Evolutionary conservation across 2,113 vertebrate species (phyloP), one percentile per base, ranked within the genome.

Genomic region (Stigmatopora nigra): DNA sequence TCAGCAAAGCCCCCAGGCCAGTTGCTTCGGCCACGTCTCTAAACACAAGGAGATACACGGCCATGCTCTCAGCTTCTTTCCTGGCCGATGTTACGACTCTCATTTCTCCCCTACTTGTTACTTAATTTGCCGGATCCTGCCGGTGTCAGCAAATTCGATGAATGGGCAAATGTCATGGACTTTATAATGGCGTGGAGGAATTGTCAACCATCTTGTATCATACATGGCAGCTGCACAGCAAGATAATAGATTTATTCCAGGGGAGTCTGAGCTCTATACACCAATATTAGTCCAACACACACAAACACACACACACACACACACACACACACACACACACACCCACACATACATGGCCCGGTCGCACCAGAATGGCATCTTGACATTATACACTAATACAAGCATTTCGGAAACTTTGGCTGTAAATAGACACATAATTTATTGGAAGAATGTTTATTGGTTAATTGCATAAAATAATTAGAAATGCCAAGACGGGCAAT

Each of bases 1-100:
- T 62, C 65, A 77, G 82, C 79, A 91, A 86, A 91, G 85, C 88
- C 84, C 87, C 71, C 71, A 80, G 78, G 78, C 81, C 80, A 92
- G 85, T 82, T 91, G 86, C 92, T 94, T 91, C 92, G 88, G 88
- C 93, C 88, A 92, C 91, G 89, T 79, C 82, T 92, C 92, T 93
- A 87, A 86, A 92, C 91, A 91, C 87, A 91, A 88, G 70, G 82
- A 83, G 84, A 91, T 13, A 90, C 90, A 89, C 88, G 79, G 88
- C 86, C 84, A 78, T 67, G 83, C 85, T 85, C 81, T 80, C 87
- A 82, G 88, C 82, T 73, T 79, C 87, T 86, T 83, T 74, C 82
- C 69, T 78, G 88, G 31, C 89, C 80, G 56, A 73, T 76, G 74
- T 72, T 67, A 68, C 73, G 10, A 56, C 84, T 89, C 87, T 87